Base-by-base conservation (phyloP, 2,113 vertebrate genomes). In the Eulemur macaco region DNA sequence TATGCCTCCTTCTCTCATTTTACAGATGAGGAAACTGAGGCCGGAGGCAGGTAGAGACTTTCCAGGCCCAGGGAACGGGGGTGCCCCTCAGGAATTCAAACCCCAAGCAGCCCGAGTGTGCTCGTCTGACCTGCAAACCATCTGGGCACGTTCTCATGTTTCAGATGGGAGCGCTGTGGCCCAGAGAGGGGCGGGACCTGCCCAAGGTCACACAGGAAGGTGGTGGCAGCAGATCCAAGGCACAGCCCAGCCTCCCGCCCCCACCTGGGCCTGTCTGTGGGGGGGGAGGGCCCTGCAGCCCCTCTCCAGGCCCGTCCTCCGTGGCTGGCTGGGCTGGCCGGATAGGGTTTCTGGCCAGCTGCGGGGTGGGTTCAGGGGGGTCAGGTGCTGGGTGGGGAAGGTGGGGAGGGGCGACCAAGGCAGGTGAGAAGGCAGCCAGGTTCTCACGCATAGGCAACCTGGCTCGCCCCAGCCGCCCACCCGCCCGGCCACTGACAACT, bases 391-490 rank as follows among this genome's bases (percentile, higher is more conserved):
- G 76, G 60, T 2, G 0, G 1, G 86, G 11, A 1, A 3, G 18
- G 4, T 9, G 52, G 52, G 77, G 29, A 58, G 92, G 45, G 21
- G 47, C 15, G 0, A n/a, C 21, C 0, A 17, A 83, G 78, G 96
- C 98, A 98, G 98, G 99, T 98, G 99, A 99, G 99, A 99, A 99
- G 98, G 91, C 97, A 93, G 95, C 94, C 54, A 45, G 69, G 95
- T 99, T 99, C 98, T 99, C 99, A 98, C 93, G 98, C 97, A 98
- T 98, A 29, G 13, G 20, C 97, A 98, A 98, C 98, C 98, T 80
- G 47, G 94, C 27, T 47, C 7, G 8, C 54, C 82, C 78, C 34
- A 29, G 42, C 50, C 1, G 14, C 34, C 1, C 31, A 0, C 77
- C 68, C 34, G 94, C 29, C 0, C 0, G 0, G 23, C 56, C 94